Conservation (phyloP, 30 jellyfish, hydroid and myxozoan genomes). For the Mastigias papua region DNA sequence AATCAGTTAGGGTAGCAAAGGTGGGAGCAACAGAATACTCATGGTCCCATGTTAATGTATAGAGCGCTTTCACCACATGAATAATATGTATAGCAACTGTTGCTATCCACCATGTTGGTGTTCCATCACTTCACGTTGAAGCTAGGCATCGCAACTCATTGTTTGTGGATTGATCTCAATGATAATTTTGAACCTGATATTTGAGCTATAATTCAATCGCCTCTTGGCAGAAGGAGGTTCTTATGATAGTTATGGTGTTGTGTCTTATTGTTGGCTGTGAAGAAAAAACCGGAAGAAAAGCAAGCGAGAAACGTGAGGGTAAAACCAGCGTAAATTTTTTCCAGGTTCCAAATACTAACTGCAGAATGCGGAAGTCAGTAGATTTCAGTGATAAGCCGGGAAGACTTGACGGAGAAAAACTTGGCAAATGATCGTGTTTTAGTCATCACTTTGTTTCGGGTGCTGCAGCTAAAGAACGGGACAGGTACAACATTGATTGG, state of each 20-base stretch:
- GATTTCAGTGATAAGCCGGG: slow-evolving; percentile 69
- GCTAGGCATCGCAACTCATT: slow-evolving; percentile 9
- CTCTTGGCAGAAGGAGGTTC: not conserved
- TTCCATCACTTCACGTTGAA: slow-evolving; percentile 17
- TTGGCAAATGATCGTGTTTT: slow-evolving; percentile 66
- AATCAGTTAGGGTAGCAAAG: slow-evolving; percentile 15
- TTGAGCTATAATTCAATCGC: not conserved
- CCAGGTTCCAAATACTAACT: slow-evolving; percentile 48
- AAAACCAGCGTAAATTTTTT: slow-evolving; percentile 23
- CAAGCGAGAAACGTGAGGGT: slow-evolving; percentile 10
- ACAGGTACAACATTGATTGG: slow-evolving; percentile 43
- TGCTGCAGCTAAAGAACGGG: slow-evolving; percentile 59
- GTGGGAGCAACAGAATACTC: slow-evolving; percentile 7
- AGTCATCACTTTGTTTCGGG: slow-evolving; percentile 64
- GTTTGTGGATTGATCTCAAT: not conserved
- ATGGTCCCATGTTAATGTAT: slow-evolving; percentile 11
- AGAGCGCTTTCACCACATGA: slow-evolving; percentile 39
- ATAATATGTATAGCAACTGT: slow-evolving; percentile 22
- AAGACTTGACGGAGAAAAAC: slow-evolving; percentile 25
- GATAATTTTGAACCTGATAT: not conserved
- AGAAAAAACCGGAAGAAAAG: slow-evolving; percentile 27
- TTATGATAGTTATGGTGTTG: slow-evolving; percentile 2
- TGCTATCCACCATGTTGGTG: slow-evolving; percentile 29
- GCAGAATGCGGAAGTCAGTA: slow-evolving; percentile 41
- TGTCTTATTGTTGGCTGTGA: slow-evolving; percentile 12